phyloP scores from a whole-genome alignment of 2,888 invertebrate species.

The Sisyra terminalis region DNA sequence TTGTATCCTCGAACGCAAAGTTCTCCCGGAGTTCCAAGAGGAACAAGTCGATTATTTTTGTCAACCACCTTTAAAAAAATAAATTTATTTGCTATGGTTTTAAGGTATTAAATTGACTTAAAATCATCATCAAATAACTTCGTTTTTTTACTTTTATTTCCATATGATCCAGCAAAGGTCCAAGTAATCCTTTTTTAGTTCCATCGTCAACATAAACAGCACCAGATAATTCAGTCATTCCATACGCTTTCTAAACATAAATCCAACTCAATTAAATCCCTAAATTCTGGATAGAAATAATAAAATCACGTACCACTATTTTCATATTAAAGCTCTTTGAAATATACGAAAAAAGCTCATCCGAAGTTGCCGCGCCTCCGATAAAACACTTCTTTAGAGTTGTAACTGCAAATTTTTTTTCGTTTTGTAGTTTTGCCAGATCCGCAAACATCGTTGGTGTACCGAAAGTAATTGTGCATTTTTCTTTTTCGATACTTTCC shows the following conservation, averaged over 20 bases:
- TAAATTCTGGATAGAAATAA: too few relatives aligned
- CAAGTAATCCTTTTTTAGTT: too few relatives aligned
- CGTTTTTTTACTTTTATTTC: not conserved
- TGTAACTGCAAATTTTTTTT: conserved; percentile 29
- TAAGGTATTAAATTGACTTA: conserved; percentile 22
- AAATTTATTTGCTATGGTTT: too few relatives aligned
- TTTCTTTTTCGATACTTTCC: conserved; percentile 45
- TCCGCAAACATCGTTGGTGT: conserved; percentile 82
- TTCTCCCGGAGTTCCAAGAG: conserved; percentile 57
- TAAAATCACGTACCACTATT: conserved; percentile 28
- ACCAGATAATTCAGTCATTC: conserved; percentile 35
- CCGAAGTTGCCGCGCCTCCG: conserved; percentile 58
- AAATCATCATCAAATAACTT: conserved; percentile 20
- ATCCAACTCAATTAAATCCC: not conserved
- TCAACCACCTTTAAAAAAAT: conserved; percentile 64
- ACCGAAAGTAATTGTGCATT: conserved; percentile 55
- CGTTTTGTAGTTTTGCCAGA: conserved; percentile 36
- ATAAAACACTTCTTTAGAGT: conserved; percentile 38
- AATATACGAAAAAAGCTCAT: conserved; percentile 36
- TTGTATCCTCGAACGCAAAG: conserved; percentile 56
- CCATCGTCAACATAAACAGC: too few relatives aligned
- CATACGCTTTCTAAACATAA: conserved; percentile 35
- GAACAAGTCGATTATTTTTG: conserved; percentile 41
- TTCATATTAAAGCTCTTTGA: conserved; percentile 28
- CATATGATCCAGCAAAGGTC: too few relatives aligned